A percentile compares a stretch with the other conserved stretches of the same genome.
phyloP scores from a whole-genome alignment of 64 coral and sea anemone genomes.

The Porites australiensis region DNA sequence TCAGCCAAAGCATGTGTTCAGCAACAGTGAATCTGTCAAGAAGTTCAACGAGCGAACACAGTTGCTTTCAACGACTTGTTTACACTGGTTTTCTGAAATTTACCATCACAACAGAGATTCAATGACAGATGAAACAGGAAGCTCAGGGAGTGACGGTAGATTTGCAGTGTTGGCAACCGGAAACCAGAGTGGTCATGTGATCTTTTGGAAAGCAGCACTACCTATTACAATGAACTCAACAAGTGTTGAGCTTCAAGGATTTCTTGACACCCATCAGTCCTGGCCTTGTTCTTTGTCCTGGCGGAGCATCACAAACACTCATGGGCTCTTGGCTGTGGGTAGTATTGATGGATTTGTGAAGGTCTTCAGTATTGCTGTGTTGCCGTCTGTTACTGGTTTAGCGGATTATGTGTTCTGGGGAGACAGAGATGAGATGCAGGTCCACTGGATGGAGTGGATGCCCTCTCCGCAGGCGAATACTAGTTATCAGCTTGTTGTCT shows the following conservation, averaged over 20 bases:
- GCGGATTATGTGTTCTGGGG: slow-evolving; percentile 38
- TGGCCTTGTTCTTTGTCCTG: slow-evolving; percentile 27
- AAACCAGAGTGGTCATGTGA: slow-evolving; percentile 5
- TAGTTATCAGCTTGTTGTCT: neutral
- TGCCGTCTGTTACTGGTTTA: slow-evolving; percentile 14
- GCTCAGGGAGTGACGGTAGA: neutral
- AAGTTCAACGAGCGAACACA: neutral
- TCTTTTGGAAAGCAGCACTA: slow-evolving; percentile 9
- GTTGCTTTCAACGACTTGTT: slow-evolving; percentile 4
- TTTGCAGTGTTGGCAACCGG: slow-evolving; percentile 20
- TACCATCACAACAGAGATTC: neutral
- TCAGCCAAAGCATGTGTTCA: neutral
- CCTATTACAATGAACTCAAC: neutral
- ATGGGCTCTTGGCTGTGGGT: slow-evolving; percentile 22
- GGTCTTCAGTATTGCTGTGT: slow-evolving; percentile 1
- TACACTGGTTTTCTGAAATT: slow-evolving; percentile 41
- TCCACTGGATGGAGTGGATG: neutral
- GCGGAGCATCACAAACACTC: neutral
- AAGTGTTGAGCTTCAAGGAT: neutral
- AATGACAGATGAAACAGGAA: neutral
- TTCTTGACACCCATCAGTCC: neutral
- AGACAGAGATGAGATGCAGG: slow-evolving; percentile 37
- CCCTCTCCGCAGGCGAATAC: neutral
- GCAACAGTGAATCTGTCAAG: neutral
- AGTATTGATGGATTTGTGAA: slow-evolving; percentile 23